Conservation (phyloP, 2,888 invertebrate species). For the Eilema depressum region DNA sequence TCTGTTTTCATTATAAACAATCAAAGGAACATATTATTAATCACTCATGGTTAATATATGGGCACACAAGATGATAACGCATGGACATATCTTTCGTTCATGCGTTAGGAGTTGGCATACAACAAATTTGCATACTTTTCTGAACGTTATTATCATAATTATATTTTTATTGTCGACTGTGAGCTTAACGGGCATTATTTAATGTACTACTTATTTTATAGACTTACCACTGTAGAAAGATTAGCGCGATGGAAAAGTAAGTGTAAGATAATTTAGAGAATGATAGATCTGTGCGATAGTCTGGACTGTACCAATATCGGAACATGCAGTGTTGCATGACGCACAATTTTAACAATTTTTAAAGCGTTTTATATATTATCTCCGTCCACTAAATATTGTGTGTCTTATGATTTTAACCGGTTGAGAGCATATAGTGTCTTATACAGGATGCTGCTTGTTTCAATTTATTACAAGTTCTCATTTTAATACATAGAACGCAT, state of each 20-base stretch:
- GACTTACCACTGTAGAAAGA: conserved; percentile 50
- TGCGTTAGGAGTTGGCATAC: conserved; percentile 51
- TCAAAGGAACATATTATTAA: conserved; percentile 20
- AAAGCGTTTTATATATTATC: conserved; percentile 71
- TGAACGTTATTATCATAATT: conserved; percentile 47
- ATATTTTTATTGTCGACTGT: conserved; percentile 64
- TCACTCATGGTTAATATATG: conserved; percentile 51
- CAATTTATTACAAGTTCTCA: conserved; percentile 22
- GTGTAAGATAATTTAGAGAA: conserved; percentile 40
- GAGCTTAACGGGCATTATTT: conserved; percentile 78
- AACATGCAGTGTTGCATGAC: conserved; percentile 60
- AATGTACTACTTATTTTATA: conserved; percentile 61
- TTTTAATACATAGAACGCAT: conserved; percentile 39
- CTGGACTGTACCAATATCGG: conserved; percentile 41
- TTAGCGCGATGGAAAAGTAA: conserved; percentile 50
- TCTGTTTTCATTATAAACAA: conserved; percentile 32
- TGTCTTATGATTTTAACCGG: conserved; percentile 61
- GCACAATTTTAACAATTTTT: conserved; percentile 78
- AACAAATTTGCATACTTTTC: conserved; percentile 54
- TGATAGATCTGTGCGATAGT: conserved; percentile 47
- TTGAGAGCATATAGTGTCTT: conserved; percentile 51
- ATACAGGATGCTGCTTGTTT: conserved; percentile 3
- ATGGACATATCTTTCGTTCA: not conserved
- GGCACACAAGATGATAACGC: not conserved
- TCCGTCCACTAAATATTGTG: conserved; percentile 79